Conservation (phyloP, 2,888 invertebrate species). For the Harpalus rufipes region DNA sequence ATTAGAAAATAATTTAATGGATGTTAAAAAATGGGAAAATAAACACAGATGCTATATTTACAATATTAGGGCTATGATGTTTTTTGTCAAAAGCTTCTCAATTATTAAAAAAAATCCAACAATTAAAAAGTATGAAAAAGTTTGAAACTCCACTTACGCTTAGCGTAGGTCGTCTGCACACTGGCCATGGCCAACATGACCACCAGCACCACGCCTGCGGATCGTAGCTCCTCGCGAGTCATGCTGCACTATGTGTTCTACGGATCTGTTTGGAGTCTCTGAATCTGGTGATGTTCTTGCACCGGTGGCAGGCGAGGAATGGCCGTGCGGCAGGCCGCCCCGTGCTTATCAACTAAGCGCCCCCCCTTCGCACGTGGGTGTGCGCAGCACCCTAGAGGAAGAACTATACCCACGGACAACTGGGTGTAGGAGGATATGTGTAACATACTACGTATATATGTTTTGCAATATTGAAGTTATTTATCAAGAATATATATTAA, state of each 20-base stretch:
- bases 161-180: slow-evolving; percentile 22
- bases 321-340: slow-evolving; percentile 21
- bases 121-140: no score
- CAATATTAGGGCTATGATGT: no score
- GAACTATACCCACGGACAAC: no score
- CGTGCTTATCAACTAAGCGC: slow-evolving; percentile 34
- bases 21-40: no score
- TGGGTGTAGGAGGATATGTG: no score
- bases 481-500: no score
- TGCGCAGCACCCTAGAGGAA: neutral
- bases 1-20: no score
- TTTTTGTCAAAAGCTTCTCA: no score
- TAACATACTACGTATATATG: no score
- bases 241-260: slow-evolving; percentile 25
- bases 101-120: no score
- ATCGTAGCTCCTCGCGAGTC: slow-evolving; percentile 25
- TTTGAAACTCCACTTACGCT: slow-evolving; percentile 18
- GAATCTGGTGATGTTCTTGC: neutral
- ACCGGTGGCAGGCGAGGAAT: slow-evolving; percentile 33
- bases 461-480: no score
- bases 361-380: slow-evolving; percentile 40
- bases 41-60: no score
- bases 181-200: slow-evolving; percentile 34
- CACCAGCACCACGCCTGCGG: slow-evolving; percentile 16
- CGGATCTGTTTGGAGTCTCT: neutral